Percentiles rank a stretch among this genome's conserved stretches.
phyloP scores from a whole-genome alignment of 2,888 invertebrate species.

The Callosobruchus maculatus region DNA sequence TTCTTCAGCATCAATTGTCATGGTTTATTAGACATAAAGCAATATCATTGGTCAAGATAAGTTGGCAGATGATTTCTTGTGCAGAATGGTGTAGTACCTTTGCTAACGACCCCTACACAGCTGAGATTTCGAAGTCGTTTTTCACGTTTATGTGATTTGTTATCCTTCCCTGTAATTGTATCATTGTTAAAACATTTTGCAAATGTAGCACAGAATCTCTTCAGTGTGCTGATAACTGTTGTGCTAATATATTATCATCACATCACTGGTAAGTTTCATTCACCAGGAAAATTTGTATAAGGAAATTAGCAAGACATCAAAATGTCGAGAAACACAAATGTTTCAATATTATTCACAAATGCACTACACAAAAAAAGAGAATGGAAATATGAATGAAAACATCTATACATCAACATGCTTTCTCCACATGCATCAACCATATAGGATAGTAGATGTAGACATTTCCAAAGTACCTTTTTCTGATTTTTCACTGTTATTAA shows the following conservation, averaged over 20 bases:
- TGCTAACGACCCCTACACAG: constrained; percentile 57
- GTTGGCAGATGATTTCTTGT: constrained; percentile 14
- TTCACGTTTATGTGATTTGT: constrained; percentile 52
- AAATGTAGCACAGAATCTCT: not conserved
- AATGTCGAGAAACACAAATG: not conserved
- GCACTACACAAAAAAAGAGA: not conserved
- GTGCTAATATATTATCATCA: not conserved
- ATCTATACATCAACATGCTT: not conserved
- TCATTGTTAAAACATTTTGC: constrained; percentile 26
- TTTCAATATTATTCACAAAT: not conserved
- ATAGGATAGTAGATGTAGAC: too few species aligned
- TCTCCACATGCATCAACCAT: not conserved
- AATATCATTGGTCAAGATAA: constrained; percentile 10
- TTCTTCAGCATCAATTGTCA: not conserved
- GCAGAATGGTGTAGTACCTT: constrained; percentile 47
- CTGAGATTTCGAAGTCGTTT: constrained; percentile 63
- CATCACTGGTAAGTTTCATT: not conserved
- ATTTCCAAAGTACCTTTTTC: too few species aligned
- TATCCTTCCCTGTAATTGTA: constrained; percentile 46
- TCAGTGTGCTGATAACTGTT: not conserved
- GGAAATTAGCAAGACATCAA: too few species aligned
- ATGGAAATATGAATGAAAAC: not conserved
- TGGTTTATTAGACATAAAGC: not conserved
- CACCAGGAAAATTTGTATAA: not conserved
- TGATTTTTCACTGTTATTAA: too few species aligned